Percentiles rank a stretch among this genome's conserved stretches.
Evolutionary conservation across 2,797 vertebrate species (phyloP).

Genomic region (Mus minutoides): DNA sequence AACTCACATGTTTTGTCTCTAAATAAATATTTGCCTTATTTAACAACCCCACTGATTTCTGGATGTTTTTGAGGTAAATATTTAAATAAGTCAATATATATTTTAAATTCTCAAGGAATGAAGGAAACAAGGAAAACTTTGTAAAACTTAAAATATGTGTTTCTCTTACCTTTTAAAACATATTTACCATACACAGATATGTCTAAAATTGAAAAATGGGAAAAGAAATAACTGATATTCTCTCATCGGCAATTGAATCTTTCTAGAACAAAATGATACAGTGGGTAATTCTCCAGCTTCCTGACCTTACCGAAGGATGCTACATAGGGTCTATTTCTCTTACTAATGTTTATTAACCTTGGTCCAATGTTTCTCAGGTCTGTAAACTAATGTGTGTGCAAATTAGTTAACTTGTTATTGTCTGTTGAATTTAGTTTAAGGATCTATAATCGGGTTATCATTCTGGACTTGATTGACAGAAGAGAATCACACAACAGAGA

Average conservation of each 20-base stretch:
- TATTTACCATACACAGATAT: constrained; percentile 70
- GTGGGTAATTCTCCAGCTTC: constrained; percentile 75
- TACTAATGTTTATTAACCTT: constrained; percentile 68
- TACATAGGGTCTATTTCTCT: constrained; percentile 31
- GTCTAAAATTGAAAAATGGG: constrained; percentile 74
- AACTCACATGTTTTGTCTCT: constrained; percentile 36
- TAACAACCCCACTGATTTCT: constrained; percentile 35
- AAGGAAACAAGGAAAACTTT: constrained; percentile 56
- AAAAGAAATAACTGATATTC: constrained; percentile 85
- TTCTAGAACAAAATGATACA: constrained; percentile 67
- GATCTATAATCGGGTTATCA: background rate
- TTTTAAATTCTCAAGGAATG: constrained; percentile 73
- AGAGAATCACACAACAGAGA: background rate
- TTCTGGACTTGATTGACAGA: background rate
- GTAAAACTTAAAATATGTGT: constrained; percentile 70
- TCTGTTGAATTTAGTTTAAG: constrained; percentile 53
- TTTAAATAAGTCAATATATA: constrained; percentile 63
- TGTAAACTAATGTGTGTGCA: constrained; percentile 63
- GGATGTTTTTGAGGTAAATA: background rate
- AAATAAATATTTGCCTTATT: constrained; percentile 39
- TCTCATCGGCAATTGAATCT: constrained; percentile 74
- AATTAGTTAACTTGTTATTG: constrained; percentile 63
- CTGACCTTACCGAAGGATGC: constrained; percentile 57
- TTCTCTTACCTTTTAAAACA: constrained; percentile 65
- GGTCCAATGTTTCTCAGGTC: constrained; percentile 34